phyloP scores from a whole-genome alignment of 2,113 vertebrate genomes.

The Semnornis frantzii region DNA sequence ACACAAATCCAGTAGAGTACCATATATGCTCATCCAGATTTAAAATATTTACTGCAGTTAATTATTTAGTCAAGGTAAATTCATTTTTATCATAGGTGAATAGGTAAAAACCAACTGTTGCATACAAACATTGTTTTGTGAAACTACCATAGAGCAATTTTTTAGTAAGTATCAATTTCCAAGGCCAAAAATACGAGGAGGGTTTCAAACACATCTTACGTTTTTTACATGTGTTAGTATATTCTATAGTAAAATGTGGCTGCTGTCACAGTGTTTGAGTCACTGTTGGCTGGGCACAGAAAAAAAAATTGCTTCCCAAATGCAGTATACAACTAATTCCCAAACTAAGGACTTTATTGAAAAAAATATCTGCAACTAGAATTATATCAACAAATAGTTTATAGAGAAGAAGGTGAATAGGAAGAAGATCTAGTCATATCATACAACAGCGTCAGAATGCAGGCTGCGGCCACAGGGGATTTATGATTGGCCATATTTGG shows the following conservation, averaged over 20 bases:
- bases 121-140: not conserved
- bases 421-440: not conserved
- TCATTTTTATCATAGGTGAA: not conserved
- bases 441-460: not conserved
- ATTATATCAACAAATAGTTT: not conserved
- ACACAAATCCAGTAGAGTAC: not conserved
- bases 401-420: not conserved
- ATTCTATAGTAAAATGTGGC: not conserved
- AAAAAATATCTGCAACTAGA: not conserved
- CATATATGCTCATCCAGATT: not conserved
- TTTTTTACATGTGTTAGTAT: not conserved
- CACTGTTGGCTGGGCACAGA: not conserved
- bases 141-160: not conserved
- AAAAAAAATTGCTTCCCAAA: not conserved
- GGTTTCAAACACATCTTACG: not conserved
- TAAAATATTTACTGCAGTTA: not conserved
- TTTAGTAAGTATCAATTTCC: not conserved
- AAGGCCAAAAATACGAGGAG: not conserved
- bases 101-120: not conserved
- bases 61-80: not conserved
- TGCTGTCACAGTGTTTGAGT: not conserved
- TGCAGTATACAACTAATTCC: not conserved
- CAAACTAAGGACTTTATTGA: not conserved
- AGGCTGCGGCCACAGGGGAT: not conserved
- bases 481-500: not conserved